Evolutionary conservation across 2,888 invertebrate genomes (phyloP), one percentile per base, ranked within the genome.

Genomic region (Willowsia nigromaculata): DNA sequence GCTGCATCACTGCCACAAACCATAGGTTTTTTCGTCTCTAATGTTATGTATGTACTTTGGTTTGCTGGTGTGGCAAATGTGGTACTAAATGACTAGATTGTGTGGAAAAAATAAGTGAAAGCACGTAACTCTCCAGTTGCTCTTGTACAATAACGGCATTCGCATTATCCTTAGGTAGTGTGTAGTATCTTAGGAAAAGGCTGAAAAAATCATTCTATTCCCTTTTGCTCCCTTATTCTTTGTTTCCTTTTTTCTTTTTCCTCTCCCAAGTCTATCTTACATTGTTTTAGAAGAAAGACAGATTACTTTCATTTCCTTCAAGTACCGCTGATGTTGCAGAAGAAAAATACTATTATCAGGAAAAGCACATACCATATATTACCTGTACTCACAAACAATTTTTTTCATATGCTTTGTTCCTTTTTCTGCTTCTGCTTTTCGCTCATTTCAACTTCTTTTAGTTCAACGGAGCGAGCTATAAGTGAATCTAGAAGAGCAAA

Each of bases 381-480:
- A 22, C 18, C 7, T 71, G 22, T 43, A 1, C 56, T 25, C 30
- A 62, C 27, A 22, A 7, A n/a, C 3, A n/a, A 18, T 33, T 33
- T 22, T 68, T 50, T 68, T 18, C 33, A 68, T 40, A 62, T 33
- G 37, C 84, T 33, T 71, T 18, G 22, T 50, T 40, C 27, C 65
- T 65, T 50, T 50, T 37, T 50, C 62, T 59, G 37, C 25, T 74
- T 74, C 59, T 65, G 22, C 56, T 33, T 62, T 62, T 74, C 76
- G 88, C 76, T 88, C 88, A 84, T 84, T 88, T 88, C 65, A 82
- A 88, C 88, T 88, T 83, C n/a, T n/a, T 76, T 83, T 88, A 76
- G 88, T 88, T 88, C 88, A 88, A 53, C 84, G 83, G 88, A 88
- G 88, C 88, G 78, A 50, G 84, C 88, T 65, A 84, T 88, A 84